Base-by-base conservation (phyloP, 2,797 vertebrate genomes). In the Simalia tracyae region DNA sequence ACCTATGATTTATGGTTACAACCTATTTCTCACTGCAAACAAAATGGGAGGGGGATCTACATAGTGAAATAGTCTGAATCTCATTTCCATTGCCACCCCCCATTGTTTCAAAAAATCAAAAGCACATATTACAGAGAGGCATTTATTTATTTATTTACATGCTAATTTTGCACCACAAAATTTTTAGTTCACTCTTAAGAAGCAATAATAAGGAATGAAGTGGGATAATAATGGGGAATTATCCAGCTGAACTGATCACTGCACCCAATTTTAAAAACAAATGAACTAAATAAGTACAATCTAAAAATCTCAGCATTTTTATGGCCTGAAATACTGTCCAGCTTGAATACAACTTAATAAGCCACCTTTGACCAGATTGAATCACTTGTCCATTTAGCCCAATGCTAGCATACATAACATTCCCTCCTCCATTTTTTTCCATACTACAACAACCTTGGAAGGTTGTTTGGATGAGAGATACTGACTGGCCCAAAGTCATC, bases 1-100 rank as follows among this genome's bases (percentile, higher is more conserved):
- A 95, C 56, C 94, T 89, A 7, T 96, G 97, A 97, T 97, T 98
- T 97, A 97, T 95, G 94, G 92, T 95, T 97, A 93, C 91, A 96
- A 95, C 92, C 94, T 85, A 92, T 97, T 97, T 93, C 95, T 97
- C 89, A 96, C 93, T 95, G 92, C 92, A 95, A 93, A 95, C 94
- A 50, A 95, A 97, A 96, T 81, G 42, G 92, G 95, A 97, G 95
- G 95, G 96, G 97, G 96, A 97, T 97, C 96, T 97, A 95, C 94
- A 94, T 94, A 96, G 95, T 95, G 92, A 96, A 95, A 96, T 93
- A 96, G 95, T 95, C 93, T 95, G 95, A 96, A 96, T 96, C 94
- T 96, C 22, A 68, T 94, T 72, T 56, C 64, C 76, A 81, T 36
- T 59, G 4, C 22, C 0, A 42, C 61, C 86, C 56, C 14, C 88